A percentile compares a stretch with the other conserved stretches of the same genome.
Conservation (phyloP, 2,888 invertebrate genomes). For the Heliconius charithonia region DNA sequence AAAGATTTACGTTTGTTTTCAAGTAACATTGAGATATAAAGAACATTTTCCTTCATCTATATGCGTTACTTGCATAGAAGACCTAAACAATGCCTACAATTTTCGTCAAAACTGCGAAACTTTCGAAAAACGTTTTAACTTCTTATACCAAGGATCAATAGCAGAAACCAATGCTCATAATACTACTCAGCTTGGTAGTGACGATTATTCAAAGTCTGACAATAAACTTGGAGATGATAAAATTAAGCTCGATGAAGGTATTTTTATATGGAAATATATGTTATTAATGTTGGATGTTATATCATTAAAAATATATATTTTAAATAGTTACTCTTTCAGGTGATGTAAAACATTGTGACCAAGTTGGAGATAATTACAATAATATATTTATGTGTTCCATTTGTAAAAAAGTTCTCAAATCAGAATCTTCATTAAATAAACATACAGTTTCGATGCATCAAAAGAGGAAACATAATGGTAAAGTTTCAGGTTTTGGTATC, state of each 20-base stretch:
- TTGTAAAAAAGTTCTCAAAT: slow-evolving; percentile 68
- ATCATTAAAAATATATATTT: background rate
- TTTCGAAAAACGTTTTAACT: slow-evolving; percentile 60
- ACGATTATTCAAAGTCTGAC: slow-evolving; percentile 18
- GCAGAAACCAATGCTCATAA: slow-evolving; percentile 34
- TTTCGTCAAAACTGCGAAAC: slow-evolving; percentile 68
- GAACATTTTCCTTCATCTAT: slow-evolving; percentile 61
- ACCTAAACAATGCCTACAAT: slow-evolving; percentile 61
- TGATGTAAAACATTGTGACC: background rate
- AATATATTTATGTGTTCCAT: slow-evolving; percentile 56
- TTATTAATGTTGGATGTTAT: background rate
- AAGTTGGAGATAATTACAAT: slow-evolving; percentile 11
- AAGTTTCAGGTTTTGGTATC: slow-evolving; percentile 70
- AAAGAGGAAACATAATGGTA: slow-evolving; percentile 67
- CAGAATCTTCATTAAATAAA: slow-evolving; percentile 62
- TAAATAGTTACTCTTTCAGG: background rate
- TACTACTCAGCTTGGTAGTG: slow-evolving; percentile 40
- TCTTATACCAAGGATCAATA: slow-evolving; percentile 47
- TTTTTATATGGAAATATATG: background rate
- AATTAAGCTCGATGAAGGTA: slow-evolving; percentile 1
- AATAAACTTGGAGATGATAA: background rate
- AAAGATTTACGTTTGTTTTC: slow-evolving; percentile 67
- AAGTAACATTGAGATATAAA: slow-evolving; percentile 58
- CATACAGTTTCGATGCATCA: slow-evolving; percentile 72
- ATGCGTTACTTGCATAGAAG: slow-evolving; percentile 63